Evolutionary conservation across 2,797 vertebrate genomes (phyloP).

Genomic region (Scarus forsteni): DNA sequence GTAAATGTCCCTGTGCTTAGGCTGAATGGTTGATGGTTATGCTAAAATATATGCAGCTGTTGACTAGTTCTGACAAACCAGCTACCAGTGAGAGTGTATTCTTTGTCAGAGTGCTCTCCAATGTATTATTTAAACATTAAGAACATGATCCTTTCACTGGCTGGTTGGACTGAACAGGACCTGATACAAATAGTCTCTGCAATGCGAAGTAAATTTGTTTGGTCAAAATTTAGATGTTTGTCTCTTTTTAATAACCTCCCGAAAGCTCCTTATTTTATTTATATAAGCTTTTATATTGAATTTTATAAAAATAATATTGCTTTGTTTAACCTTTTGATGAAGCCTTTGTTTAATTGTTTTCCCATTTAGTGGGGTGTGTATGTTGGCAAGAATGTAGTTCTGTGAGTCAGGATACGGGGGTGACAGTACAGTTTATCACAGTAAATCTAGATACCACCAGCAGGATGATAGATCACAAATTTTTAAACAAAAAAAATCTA

Average conservation of each 20-base stretch:
- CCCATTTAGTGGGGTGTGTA: no score
- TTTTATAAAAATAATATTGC: not conserved
- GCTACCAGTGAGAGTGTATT: conserved; percentile 21
- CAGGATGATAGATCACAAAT: no score
- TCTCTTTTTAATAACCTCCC: not conserved
- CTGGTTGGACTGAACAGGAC: not conserved
- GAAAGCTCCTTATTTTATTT: not conserved
- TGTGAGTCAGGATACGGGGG: no score
- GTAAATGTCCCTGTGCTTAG: not conserved
- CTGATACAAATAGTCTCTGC: not conserved
- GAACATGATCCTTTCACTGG: conserved; percentile 22
- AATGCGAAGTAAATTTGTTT: not conserved
- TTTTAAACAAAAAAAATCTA: no score
- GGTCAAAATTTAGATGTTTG: not conserved
- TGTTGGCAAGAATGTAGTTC: no score
- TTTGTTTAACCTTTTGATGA: not conserved
- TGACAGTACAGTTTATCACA: no score
- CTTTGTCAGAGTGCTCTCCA: not conserved
- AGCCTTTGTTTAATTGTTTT: not conserved
- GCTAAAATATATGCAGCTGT: not conserved
- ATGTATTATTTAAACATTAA: conserved; percentile 40
- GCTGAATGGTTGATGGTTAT: not conserved
- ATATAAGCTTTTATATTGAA: not conserved
- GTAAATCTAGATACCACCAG: no score
- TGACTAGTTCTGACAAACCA: not conserved